Evolutionary conservation across 1,140 invertebrate species (phyloP).

Genomic region (Gryon sp.): DNA sequence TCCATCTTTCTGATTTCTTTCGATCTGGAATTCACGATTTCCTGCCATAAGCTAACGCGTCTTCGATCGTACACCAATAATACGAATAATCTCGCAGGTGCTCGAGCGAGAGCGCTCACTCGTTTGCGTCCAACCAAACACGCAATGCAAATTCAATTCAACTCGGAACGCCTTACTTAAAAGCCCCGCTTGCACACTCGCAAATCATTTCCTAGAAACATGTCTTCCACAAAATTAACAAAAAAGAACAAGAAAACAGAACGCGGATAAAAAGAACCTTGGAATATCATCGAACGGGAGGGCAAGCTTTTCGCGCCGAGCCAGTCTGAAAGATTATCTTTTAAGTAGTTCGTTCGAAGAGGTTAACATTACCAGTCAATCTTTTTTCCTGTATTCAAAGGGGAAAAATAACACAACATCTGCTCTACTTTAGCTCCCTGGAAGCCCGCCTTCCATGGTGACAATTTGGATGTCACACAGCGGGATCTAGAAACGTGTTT

Average conservation of each 20-base stretch:
- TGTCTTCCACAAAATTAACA: slow-evolving; percentile 22
- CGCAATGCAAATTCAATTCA: slow-evolving; percentile 12
- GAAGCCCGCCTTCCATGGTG: slow-evolving; percentile 17
- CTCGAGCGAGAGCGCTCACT: slow-evolving; percentile 7
- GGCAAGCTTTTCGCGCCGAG: slow-evolving; percentile 7
- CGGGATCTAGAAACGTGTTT: slow-evolving; percentile 11
- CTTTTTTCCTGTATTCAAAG: slow-evolving; percentile 45
- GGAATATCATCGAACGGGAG: background rate
- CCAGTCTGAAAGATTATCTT: slow-evolving; percentile 44
- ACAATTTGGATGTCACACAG: background rate
- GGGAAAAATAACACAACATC: slow-evolving; percentile 40
- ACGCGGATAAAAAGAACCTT: too few species aligned
- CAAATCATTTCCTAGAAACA: slow-evolving; percentile 9
- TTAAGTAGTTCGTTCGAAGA: slow-evolving; percentile 47
- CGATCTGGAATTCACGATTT: slow-evolving; percentile 57
- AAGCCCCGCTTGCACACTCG: background rate
- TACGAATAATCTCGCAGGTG: slow-evolving; percentile 25
- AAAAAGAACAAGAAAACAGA: too few species aligned
- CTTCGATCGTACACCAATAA: slow-evolving; percentile 34
- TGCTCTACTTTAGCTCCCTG: slow-evolving; percentile 40
- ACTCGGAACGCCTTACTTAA: slow-evolving; percentile 2
- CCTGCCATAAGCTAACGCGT: slow-evolving; percentile 60
- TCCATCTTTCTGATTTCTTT: slow-evolving; percentile 46
- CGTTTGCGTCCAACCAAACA: slow-evolving; percentile 11
- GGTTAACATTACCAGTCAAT: slow-evolving; percentile 58